phyloP scores from a whole-genome alignment of 1,140 invertebrate species.

The Danaus melanippus region DNA sequence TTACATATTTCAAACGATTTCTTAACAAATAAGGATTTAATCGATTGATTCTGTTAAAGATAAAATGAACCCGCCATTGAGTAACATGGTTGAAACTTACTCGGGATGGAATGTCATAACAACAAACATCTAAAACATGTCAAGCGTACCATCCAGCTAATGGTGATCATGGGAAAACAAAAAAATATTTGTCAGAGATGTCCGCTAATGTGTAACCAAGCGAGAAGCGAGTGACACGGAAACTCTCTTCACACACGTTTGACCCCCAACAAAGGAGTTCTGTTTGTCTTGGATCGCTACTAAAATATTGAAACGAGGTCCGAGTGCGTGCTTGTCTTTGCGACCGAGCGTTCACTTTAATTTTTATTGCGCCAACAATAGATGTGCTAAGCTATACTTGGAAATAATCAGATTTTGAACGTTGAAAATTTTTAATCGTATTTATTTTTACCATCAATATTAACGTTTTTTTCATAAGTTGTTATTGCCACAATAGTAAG shows the following conservation, averaged over 20 bases:
- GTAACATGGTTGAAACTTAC: conserved; percentile 16
- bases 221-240: conserved; percentile 55
- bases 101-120: conserved; percentile 35
- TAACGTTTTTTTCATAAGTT: no score
- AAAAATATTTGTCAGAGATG: conserved; percentile 60
- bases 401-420: no score
- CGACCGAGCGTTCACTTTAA: conserved; percentile 30
- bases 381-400: conserved; percentile 20
- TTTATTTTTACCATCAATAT: no score
- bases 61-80: conserved; percentile 2
- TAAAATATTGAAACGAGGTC: conserved; percentile 67
- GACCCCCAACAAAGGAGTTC: conserved; percentile 63
- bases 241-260: conserved; percentile 67
- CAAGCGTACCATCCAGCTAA: conserved; percentile 45
- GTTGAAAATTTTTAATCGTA: no score
- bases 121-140: conserved; percentile 52
- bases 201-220: conserved; percentile 65
- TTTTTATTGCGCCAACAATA: conserved; percentile 24
- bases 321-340: conserved; percentile 49
- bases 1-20: conserved; percentile 2
- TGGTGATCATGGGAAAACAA: conserved; percentile 62
- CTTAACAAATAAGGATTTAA: no score
- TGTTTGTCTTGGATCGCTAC: conserved; percentile 66
- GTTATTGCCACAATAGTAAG: no score
- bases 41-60: conserved; percentile 1